Conservation (phyloP, 1,140 invertebrate genomes). For the Eurosta solidaginis region DNA sequence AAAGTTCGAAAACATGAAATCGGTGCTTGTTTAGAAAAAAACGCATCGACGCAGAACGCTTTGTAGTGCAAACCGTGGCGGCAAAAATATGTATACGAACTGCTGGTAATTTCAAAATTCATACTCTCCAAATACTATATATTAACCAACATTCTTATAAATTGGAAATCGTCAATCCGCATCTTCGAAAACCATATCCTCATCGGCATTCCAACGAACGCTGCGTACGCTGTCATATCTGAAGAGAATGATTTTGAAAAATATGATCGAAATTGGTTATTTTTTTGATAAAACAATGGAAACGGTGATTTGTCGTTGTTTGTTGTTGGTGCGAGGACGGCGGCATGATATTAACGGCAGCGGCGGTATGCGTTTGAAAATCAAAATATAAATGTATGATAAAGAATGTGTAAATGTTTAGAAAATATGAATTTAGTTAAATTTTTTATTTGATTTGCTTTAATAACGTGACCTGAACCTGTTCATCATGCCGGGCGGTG, state of each 20-base stretch:
- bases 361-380: conserved; percentile 27
- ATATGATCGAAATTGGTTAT: background rate
- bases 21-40: conserved; percentile 14
- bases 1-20: background rate
- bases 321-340: conserved; percentile 37
- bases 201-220: conserved; percentile 50
- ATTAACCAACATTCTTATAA: conserved; percentile 3
- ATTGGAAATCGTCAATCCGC: conserved; percentile 37
- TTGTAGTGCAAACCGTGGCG: background rate
- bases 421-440: conserved; percentile 33
- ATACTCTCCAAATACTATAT: too few species aligned
- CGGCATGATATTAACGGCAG: conserved; percentile 31
- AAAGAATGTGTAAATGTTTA: conserved; percentile 1
- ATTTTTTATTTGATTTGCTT: conserved; percentile 37
- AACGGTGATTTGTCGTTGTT: conserved; percentile 36
- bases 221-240: conserved; percentile 44
- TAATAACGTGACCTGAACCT: conserved; percentile 59
- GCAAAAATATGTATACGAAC: too few species aligned
- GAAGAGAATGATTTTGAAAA: background rate
- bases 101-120: too few species aligned
- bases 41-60: background rate
- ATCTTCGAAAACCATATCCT: conserved; percentile 54
- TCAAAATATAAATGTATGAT: conserved; percentile 38
- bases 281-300: background rate
- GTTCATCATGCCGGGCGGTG: conserved; percentile 52